A percentile compares a stretch with the other conserved stretches of the same genome.
phyloP scores from a whole-genome alignment of 2,888 invertebrate species.

The Patella ulyssiponensis region DNA sequence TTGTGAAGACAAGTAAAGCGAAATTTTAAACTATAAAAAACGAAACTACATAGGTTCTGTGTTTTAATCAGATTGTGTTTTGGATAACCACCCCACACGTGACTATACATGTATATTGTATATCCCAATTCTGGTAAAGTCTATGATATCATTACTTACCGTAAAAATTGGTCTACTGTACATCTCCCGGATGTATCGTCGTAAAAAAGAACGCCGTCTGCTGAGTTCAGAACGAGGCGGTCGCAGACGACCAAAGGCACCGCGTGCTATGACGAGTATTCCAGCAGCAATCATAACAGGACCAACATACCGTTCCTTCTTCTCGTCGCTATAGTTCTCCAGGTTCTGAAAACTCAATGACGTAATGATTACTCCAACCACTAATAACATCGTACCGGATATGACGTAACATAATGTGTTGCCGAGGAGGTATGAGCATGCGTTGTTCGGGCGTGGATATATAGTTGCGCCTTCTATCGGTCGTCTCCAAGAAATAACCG shows the following conservation, averaged over 20 bases:
- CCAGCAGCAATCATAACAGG: constrained; percentile 60
- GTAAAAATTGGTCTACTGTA: constrained; percentile 50
- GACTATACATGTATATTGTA: too few relatives aligned
- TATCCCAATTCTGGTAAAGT: too few relatives aligned
- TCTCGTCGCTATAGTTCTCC: constrained; percentile 50
- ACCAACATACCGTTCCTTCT: constrained; percentile 58
- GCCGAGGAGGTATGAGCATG: constrained; percentile 55
- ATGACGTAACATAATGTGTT: constrained; percentile 60
- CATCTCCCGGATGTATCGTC: constrained; percentile 48
- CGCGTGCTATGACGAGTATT: constrained; percentile 56
- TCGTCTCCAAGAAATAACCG: constrained; percentile 52
- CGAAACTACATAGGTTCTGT: too few relatives aligned
- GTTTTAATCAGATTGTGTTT: too few relatives aligned
- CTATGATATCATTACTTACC: constrained; percentile 17
- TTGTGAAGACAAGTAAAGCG: too few relatives aligned
- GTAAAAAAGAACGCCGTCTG: constrained; percentile 42
- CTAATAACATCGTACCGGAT: constrained; percentile 55
- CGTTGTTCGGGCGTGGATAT: constrained; percentile 48
- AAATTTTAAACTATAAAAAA: too few relatives aligned
- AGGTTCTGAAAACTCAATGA: constrained; percentile 61
- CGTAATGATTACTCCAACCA: constrained; percentile 62
- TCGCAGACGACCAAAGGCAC: constrained; percentile 49
- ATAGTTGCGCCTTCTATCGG: constrained; percentile 40
- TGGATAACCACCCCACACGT: too few relatives aligned
- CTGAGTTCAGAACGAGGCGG: constrained; percentile 38